A percentile compares a stretch with the other conserved stretches of the same genome.
Conservation (phyloP, 2,888 invertebrate genomes). For the Protodeltote pygarga region DNA sequence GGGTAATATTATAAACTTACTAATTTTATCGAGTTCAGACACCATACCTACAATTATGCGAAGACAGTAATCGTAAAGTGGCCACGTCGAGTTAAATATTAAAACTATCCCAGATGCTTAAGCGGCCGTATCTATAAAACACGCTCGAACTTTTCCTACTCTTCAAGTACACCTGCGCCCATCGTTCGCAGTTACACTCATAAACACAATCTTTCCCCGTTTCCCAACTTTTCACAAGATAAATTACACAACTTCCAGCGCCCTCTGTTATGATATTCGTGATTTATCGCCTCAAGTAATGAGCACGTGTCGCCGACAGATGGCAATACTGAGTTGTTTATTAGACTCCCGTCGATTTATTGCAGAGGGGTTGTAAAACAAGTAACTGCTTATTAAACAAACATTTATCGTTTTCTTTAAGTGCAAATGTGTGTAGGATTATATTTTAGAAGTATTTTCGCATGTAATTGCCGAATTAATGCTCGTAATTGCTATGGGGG, state of each 20-base stretch:
- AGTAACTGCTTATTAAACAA: conserved; percentile 45
- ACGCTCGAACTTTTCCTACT: conserved; percentile 39
- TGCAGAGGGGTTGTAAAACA: conserved; percentile 50
- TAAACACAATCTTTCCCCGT: conserved; percentile 75
- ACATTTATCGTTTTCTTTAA: conserved; percentile 48
- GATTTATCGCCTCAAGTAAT: conserved; percentile 77
- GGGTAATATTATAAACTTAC: too few species aligned
- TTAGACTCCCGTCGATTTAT: conserved; percentile 70
- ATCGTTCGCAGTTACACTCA: conserved; percentile 48
- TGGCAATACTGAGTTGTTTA: conserved; percentile 72
- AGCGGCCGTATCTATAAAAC: conserved; percentile 2
- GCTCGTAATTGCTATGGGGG: not conserved
- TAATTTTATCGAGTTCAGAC: too few species aligned
- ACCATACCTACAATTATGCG: too few species aligned
- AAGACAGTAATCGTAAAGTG: too few species aligned
- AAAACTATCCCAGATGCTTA: too few species aligned
- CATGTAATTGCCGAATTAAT: conserved; percentile 4
- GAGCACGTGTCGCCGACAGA: conserved; percentile 74
- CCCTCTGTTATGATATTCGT: conserved; percentile 74
- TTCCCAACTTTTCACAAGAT: conserved; percentile 60
- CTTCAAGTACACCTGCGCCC: conserved; percentile 43
- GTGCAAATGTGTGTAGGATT: conserved; percentile 47
- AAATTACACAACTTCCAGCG: conserved; percentile 73
- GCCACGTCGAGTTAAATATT: too few species aligned
- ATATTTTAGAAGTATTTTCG: conserved; percentile 3